Base-by-base conservation (phyloP, 2,888 invertebrate genomes). In the Tetanocera ferruginea region DNA sequence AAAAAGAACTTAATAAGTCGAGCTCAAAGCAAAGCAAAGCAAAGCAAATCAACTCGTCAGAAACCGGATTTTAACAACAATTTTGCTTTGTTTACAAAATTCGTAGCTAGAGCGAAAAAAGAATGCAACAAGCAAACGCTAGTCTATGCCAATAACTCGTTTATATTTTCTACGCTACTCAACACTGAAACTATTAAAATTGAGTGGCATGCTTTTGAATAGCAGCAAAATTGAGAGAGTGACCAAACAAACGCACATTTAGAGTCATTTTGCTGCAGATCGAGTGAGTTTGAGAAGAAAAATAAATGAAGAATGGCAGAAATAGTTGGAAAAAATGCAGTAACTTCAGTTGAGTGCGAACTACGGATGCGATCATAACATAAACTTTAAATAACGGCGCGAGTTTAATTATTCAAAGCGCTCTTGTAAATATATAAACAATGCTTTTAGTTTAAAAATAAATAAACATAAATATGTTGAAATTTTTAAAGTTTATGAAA, bases 341-440 rank as follows among this genome's bases (percentile, higher is more conserved):
- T 34, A 55, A 72, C 72, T 69, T 83, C 82, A 83, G 83, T 83
- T 83, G 83, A 79, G 79, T 73, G 82, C 79, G 80, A 80, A 81
- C 76, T 81, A 79, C 81, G 81, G 79, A 66, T 78, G 80, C 69
- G 83, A 80, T 64, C 77, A 77, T 79, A 64, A 79, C 66, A 57
- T 60, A 67, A 64, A 79, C 75, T 79, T 77, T 79, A 75, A 78
- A 25, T 23, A 14, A 57, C 76, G 74, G 69, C 76, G 28, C 37
- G 64, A 25, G 64, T 52, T 37, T 37, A 25, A 4, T 4, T 49
- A 52, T 23, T 3, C 14, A 9, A 28, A 25, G 3, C 23, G 57
- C 19, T 55, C 19, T n/a, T 55, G 19, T 60, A 43, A 43, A 43
- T 57, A 9, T 23, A 57, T 14, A 60, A 60, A 60, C 57, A 25